Evolutionary conservation across 2,797 vertebrate genomes (phyloP), one percentile per base, ranked within the genome.

Genomic region (Pseudochirops corinnae): DNA sequence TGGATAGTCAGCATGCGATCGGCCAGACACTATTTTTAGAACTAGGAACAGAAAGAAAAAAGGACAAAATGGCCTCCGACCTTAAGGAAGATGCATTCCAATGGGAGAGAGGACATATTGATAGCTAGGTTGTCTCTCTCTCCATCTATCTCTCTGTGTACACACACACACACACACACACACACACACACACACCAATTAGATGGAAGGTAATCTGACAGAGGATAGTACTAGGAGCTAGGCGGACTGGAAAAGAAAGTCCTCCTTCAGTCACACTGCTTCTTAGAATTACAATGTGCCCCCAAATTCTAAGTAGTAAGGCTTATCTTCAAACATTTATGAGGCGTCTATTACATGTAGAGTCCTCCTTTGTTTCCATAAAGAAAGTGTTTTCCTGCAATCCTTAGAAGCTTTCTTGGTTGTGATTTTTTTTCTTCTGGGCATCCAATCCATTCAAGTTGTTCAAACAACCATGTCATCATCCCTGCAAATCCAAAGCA

Each of bases 401-500:
- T 92, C 82, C 91, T 58, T 94, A 56, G 29, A 56, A 21, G 31
- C 21, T 95, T 96, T 94, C 12, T 93, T 50, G 10, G 58, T 52
- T 55, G 39, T 90, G 58, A 94, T 74, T 67, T 94, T 95, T n/a
- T 31, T 90, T 90, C 46, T 87, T 87, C 18, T 90, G 94, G 93
- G 29, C 55, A 93, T 93, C 28, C 95, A 55, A 74, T 90, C 16
- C 90, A 52, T 18, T 12, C 58, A 94, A 52, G 46, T 94, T 93
- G 57, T 91, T 11, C 39, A 95, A 96, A 28, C 74, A 87, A 82
- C n/a, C 39, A 28, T 87, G 74, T 87, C 74, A 87, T 87, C 74
- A 87, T 87, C 74, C 21, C 74, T 94, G 56, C 92, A 90, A 74
- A 97, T 55, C 56, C 96, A 87, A 67, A 90, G 57, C 29, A 56